Evolutionary conservation across 30 jellyfish, hydroid and myxozoan species (phyloP).

Genomic region (Turritopsis rubra): DNA sequence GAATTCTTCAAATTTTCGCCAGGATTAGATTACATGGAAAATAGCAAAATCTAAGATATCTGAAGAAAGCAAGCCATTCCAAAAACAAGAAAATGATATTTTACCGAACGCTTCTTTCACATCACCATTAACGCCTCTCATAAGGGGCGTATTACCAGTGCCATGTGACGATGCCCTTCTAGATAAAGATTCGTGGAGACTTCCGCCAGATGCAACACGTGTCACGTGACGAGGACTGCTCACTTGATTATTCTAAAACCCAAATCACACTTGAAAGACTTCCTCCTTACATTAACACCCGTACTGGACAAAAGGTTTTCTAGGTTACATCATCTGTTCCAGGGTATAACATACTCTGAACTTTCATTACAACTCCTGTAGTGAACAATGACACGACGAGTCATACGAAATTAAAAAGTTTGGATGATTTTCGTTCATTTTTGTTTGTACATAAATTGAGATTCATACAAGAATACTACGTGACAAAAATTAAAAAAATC

Average conservation of each 20-base stretch:
- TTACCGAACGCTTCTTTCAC: slow-evolving; percentile 93
- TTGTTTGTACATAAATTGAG: background rate
- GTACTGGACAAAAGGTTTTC: too few species aligned
- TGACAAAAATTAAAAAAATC: background rate
- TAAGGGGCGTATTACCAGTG: slow-evolving; percentile 26
- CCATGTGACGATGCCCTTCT: slow-evolving; percentile 24
- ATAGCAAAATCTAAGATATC: too few species aligned
- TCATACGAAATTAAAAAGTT: background rate
- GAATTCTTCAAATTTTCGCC: too few species aligned
- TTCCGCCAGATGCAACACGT: slow-evolving; percentile 33
- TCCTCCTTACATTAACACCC: too few species aligned
- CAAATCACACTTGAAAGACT: background rate
- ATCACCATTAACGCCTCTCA: slow-evolving; percentile 94
- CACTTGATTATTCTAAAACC: slow-evolving; percentile 53
- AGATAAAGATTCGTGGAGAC: slow-evolving; percentile 30
- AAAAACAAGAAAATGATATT: too few species aligned
- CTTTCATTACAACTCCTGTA: too few species aligned
- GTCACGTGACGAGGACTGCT: slow-evolving; percentile 60
- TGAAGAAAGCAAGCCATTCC: too few species aligned
- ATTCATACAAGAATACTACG: background rate
- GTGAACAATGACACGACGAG: slow-evolving; percentile 8
- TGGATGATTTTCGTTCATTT: background rate
- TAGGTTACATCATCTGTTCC: too few species aligned
- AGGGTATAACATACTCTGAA: too few species aligned
- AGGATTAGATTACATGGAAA: too few species aligned